Conservation (phyloP, 2,797 vertebrate genomes). For the Danio aesculapii region DNA sequence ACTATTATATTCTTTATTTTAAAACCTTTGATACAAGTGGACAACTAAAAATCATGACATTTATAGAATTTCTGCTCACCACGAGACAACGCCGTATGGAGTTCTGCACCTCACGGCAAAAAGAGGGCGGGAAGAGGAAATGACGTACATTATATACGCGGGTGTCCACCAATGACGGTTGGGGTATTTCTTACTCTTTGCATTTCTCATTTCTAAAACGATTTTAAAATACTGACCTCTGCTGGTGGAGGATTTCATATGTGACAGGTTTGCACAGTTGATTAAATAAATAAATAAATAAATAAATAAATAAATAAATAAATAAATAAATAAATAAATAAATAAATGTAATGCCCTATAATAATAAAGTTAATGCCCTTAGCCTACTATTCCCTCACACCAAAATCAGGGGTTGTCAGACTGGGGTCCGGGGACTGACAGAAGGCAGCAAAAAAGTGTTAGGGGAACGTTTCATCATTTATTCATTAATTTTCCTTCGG, state of each 20-base stretch:
- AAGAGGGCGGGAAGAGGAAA: conserved; percentile 73
- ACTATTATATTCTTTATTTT: neutral
- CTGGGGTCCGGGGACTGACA: too few species aligned
- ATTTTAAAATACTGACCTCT: neutral
- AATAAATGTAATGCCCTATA: too few species aligned
- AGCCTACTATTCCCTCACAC: too few species aligned
- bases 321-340: too few species aligned
- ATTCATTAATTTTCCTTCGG: too few species aligned
- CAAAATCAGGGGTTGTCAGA: too few species aligned
- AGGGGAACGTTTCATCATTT: too few species aligned
- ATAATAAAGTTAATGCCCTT: too few species aligned
- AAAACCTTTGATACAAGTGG: too few species aligned
- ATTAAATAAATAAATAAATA: too few species aligned
- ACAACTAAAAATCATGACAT: neutral
- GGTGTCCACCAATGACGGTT: conserved; percentile 51
- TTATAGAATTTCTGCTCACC: conserved; percentile 69
- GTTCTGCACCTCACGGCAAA: conserved; percentile 76
- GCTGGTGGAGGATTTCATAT: neutral
- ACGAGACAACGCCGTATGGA: conserved; percentile 89
- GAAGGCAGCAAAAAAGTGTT: too few species aligned
- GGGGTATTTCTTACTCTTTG: neutral
- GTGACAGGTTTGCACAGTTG: neutral
- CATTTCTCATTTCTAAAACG: neutral
- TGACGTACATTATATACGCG: conserved; percentile 67
- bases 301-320: too few species aligned